Conservation (phyloP, 2,797 vertebrate genomes). For the Varecia variegata region DNA sequence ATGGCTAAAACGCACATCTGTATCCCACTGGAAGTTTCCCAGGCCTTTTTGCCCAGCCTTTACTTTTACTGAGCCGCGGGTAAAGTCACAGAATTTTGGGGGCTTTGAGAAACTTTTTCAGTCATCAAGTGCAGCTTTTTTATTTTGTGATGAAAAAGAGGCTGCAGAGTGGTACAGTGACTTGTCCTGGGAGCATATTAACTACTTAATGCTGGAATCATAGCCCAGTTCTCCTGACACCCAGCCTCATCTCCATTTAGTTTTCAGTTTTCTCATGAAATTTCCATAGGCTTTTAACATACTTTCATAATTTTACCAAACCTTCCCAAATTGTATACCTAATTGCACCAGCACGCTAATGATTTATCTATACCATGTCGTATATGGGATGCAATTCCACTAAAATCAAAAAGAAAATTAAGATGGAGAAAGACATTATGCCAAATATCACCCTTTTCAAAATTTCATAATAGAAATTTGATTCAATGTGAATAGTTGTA, state of each 20-base stretch:
- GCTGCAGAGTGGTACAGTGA: background rate
- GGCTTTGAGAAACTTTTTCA: background rate
- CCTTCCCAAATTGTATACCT: background rate
- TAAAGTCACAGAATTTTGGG: background rate
- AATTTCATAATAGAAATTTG: background rate
- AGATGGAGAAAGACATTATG: background rate
- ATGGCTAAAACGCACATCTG: background rate
- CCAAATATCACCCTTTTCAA: background rate
- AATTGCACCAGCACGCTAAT: background rate
- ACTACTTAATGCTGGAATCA: background rate
- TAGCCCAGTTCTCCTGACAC: background rate
- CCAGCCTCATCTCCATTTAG: background rate
- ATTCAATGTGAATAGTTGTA: conserved; percentile 76
- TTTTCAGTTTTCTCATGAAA: background rate
- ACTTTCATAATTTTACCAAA: background rate
- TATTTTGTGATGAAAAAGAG: background rate
- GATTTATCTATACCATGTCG: background rate
- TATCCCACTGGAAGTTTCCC: background rate
- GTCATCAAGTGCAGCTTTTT: background rate
- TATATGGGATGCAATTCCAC: background rate
- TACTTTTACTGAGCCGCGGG: background rate
- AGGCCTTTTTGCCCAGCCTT: background rate
- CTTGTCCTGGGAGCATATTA: background rate
- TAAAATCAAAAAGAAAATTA: background rate
- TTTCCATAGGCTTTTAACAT: background rate